phyloP scores from a whole-genome alignment of 1,140 invertebrate species.

The Tetramorium parvispinum region DNA sequence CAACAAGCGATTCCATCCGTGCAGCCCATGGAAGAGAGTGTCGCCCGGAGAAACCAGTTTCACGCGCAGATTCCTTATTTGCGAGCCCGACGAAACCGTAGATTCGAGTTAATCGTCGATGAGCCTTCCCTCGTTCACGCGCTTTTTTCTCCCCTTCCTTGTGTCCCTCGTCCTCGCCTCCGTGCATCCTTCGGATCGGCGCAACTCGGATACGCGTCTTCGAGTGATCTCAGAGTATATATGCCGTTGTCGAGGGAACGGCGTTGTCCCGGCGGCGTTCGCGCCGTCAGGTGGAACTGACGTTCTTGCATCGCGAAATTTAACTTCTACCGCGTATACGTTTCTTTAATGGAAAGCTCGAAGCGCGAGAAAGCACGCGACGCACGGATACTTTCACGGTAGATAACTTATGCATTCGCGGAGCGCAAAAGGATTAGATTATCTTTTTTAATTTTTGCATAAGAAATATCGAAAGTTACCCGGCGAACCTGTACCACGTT shows the following conservation, averaged over 20 bases:
- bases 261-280: not conserved
- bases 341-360: not conserved
- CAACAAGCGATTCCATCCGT: conserved; percentile 59
- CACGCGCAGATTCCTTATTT: conserved; percentile 79
- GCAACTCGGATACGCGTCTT: conserved; percentile 25
- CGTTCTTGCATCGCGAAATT: not conserved
- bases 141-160: conserved; percentile 57
- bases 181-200: conserved; percentile 8
- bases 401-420: not conserved
- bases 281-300: not conserved
- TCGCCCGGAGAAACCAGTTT: conserved; percentile 80
- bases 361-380: not conserved
- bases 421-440: not conserved
- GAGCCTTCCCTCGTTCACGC: conserved; percentile 73
- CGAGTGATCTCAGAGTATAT: not conserved
- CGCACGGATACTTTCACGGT: not conserved
- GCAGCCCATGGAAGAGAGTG: conserved; percentile 48
- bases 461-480: not conserved
- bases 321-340: not conserved
- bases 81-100: conserved; percentile 80
- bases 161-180: conserved; percentile 25
- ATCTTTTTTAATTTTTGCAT: not conserved
- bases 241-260: not conserved
- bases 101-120: conserved; percentile 84
- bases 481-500: not conserved